These are phyloP conservation scores for Brachyptera risi DNA, from an alignment of 2,888 invertebrate genomes.

Conservation along the genomic window DNA sequence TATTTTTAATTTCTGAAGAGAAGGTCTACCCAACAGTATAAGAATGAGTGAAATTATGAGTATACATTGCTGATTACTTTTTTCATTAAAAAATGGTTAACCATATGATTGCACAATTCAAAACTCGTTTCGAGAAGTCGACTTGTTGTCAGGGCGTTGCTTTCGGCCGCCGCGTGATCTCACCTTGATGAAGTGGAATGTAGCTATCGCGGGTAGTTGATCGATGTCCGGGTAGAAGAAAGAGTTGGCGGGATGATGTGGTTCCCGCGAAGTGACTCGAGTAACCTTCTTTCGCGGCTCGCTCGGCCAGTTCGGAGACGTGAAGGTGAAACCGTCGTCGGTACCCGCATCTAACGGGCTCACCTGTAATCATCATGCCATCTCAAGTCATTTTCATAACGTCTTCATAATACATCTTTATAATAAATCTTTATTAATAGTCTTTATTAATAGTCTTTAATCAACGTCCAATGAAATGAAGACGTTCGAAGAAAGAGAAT, in stretches of 20 bases:
- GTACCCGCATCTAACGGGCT: conserved; percentile 91
- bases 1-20: too few species aligned
- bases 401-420: too few species aligned
- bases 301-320: conserved; percentile 94
- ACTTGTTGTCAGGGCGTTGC: not conserved
- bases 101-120: too few species aligned
- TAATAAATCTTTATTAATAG: too few species aligned
- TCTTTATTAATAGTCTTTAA: too few species aligned
- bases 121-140: too few species aligned
- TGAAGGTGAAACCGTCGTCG: conserved; percentile 93
- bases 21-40: too few species aligned
- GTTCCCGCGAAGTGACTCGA: conserved; percentile 82
- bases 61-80: too few species aligned
- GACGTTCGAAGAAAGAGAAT: too few species aligned
- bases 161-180: conserved; percentile 33
- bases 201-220: conserved; percentile 83
- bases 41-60: too few species aligned
- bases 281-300: conserved; percentile 85
- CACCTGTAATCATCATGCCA: conserved; percentile 56
- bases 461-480: not conserved
- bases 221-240: conserved; percentile 90
- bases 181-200: conserved; percentile 89
- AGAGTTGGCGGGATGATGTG: conserved; percentile 88
- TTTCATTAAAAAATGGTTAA: too few species aligned
- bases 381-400: too few species aligned